Percentiles rank a stretch among this genome's conserved stretches.
Evolutionary conservation across 2,797 vertebrate genomes (phyloP).

Genomic region (Poecilia picta): DNA sequence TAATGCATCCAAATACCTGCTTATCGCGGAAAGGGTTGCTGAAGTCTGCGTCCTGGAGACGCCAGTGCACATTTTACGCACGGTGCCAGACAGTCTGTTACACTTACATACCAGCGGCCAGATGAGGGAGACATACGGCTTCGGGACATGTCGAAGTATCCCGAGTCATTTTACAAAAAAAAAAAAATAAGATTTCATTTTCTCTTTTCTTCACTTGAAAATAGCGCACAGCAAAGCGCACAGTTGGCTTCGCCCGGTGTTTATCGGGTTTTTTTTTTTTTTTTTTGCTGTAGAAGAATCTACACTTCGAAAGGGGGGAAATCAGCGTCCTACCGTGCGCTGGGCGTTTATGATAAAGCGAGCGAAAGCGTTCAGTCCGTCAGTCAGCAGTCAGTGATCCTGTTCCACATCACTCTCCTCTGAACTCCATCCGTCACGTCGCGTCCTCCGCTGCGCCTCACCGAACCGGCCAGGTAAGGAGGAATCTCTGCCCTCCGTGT

Average conservation of each 20-base stretch:
- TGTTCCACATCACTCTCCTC: constrained; percentile 60
- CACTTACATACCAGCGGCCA: constrained; percentile 75
- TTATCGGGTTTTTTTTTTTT: background rate
- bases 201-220: constrained; percentile 62
- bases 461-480: constrained; percentile 63
- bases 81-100: constrained; percentile 62
- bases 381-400: constrained; percentile 71
- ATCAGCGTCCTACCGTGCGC: constrained; percentile 45
- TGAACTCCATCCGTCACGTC: constrained; percentile 66
- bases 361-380: constrained; percentile 54
- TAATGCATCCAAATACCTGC: constrained; percentile 10
- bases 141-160: constrained; percentile 74
- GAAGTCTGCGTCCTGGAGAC: constrained; percentile 49
- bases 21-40: constrained; percentile 18
- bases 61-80: constrained; percentile 68
- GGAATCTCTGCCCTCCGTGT: background rate
- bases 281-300: background rate
- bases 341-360: constrained; percentile 65
- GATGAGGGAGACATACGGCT: constrained; percentile 81
- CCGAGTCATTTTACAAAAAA: constrained; percentile 47
- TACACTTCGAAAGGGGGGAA: constrained; percentile 8
- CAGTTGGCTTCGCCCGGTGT: constrained; percentile 21
- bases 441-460: constrained; percentile 30
- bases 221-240: constrained; percentile 46
- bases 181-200: constrained; percentile 61